Percentiles rank a stretch among this genome's conserved stretches.
Conservation (phyloP, 2,797 vertebrate genomes). For the Steatocranus sp. region DNA sequence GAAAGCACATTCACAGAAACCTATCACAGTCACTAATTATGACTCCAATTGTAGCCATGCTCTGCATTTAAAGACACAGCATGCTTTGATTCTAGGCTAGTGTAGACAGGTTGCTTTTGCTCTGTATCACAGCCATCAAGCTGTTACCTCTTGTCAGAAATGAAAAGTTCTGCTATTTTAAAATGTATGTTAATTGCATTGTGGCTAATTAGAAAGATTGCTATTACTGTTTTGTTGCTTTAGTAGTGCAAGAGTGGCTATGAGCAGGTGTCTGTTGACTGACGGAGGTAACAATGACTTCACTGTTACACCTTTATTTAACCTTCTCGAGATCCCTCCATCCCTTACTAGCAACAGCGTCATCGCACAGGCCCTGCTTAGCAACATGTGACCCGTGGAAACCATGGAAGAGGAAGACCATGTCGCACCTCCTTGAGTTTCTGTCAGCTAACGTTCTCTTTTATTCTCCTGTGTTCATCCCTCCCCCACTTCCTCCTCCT, state of each 20-base stretch:
- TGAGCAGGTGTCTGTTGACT: neutral
- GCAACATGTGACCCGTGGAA: slow-evolving; percentile 63
- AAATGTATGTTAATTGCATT: neutral
- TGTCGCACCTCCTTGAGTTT: slow-evolving; percentile 3
- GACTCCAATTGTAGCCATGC: neutral
- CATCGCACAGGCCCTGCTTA: slow-evolving; percentile 40
- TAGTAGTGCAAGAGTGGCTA: neutral
- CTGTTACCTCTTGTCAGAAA: neutral
- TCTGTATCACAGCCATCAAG: neutral
- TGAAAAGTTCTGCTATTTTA: neutral
- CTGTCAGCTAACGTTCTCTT: neutral
- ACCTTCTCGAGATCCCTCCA: neutral
- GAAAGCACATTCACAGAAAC: neutral
- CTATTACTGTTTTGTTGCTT: neutral
- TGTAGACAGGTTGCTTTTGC: neutral
- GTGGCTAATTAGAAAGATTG: neutral
- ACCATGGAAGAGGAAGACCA: slow-evolving; percentile 31
- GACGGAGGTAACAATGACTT: neutral
- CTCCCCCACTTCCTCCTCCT: neutral
- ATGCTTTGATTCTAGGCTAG: neutral
- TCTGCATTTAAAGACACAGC: neutral
- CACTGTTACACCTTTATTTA: slow-evolving; percentile 1
- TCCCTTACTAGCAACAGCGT: slow-evolving; percentile 1
- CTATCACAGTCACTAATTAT: neutral
- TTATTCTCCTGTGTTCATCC: neutral